phyloP scores from a whole-genome alignment of 2,797 vertebrate genomes.

The Sebastes minor region DNA sequence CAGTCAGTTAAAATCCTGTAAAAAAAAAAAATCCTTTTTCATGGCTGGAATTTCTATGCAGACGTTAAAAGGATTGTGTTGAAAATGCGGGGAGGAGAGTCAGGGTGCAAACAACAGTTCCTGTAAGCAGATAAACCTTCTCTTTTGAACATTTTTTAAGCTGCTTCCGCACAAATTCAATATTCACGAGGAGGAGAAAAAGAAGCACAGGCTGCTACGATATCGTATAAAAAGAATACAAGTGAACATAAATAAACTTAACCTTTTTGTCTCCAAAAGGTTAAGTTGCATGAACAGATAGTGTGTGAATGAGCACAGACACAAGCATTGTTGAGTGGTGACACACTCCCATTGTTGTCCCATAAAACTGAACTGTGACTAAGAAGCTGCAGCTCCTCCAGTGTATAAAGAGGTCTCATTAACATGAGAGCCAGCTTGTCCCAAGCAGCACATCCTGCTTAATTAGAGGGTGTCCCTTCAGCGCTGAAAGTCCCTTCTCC shows the following conservation, averaged over 20 bases:
- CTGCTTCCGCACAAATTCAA: background rate
- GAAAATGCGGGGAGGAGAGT: background rate
- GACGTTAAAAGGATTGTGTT: background rate
- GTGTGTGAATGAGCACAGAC: background rate
- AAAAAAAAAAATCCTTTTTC: background rate
- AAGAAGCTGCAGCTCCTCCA: conserved; percentile 6
- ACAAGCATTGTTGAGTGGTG: background rate
- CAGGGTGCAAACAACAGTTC: background rate
- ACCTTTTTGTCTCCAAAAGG: background rate
- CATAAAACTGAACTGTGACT: conserved; percentile 7
- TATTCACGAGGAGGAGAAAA: background rate
- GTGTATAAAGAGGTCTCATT: conserved; percentile 44
- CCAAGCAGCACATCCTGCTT: conserved; percentile 41
- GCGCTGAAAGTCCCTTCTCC: conserved; percentile 24
- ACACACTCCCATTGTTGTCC: background rate
- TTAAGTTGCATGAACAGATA: background rate
- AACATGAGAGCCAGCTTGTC: conserved; percentile 54
- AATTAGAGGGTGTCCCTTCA: conserved; percentile 50
- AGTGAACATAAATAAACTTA: background rate
- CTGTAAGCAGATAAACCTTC: conserved; percentile 14
- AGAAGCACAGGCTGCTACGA: background rate
- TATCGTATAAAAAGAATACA: background rate
- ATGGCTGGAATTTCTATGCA: background rate
- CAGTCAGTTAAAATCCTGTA: background rate
- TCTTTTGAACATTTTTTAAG: background rate